Conservation (phyloP, 2,797 vertebrate species). For the Tachyglossus aculeatus region DNA sequence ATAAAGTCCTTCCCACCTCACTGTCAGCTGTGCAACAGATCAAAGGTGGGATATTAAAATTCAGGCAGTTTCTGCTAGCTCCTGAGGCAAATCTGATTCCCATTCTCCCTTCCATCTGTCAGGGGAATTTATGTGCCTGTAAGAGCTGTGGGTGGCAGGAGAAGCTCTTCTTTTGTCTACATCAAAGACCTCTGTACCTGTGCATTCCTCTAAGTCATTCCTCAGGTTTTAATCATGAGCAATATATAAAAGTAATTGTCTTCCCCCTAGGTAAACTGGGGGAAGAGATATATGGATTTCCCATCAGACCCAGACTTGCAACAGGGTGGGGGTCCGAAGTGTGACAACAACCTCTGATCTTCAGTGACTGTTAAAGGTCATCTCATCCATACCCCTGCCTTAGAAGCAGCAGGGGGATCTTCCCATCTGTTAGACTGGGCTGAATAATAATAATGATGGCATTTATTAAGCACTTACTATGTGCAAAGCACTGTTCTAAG, state of each 20-base stretch:
- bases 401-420: neutral
- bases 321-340: conserved; percentile 47
- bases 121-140: conserved; percentile 59
- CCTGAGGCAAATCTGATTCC: conserved; percentile 61
- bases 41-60: conserved; percentile 66
- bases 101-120: conserved; percentile 63
- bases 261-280: conserved; percentile 42
- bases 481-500: too few relatives aligned
- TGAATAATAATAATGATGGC: too few relatives aligned
- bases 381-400: conserved; percentile 8
- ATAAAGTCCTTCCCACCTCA: conserved; percentile 56
- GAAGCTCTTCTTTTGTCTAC: conserved; percentile 56
- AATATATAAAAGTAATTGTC: conserved; percentile 55
- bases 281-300: conserved; percentile 24
- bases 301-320: conserved; percentile 28
- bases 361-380: conserved; percentile 14
- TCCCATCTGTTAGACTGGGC: too few relatives aligned
- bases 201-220: conserved; percentile 51
- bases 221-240: conserved; percentile 60
- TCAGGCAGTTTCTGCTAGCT: conserved; percentile 54
- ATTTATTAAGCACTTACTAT: too few relatives aligned
- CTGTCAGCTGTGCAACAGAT: conserved; percentile 67
- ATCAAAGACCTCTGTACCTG: conserved; percentile 71
- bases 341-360: conserved; percentile 40
- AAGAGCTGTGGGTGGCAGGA: conserved; percentile 50